Percentiles rank a stretch among this genome's conserved stretches.
Evolutionary conservation across 23 tunicate species (phyloP).

Genomic region (Trididemnum nubilum): DNA sequence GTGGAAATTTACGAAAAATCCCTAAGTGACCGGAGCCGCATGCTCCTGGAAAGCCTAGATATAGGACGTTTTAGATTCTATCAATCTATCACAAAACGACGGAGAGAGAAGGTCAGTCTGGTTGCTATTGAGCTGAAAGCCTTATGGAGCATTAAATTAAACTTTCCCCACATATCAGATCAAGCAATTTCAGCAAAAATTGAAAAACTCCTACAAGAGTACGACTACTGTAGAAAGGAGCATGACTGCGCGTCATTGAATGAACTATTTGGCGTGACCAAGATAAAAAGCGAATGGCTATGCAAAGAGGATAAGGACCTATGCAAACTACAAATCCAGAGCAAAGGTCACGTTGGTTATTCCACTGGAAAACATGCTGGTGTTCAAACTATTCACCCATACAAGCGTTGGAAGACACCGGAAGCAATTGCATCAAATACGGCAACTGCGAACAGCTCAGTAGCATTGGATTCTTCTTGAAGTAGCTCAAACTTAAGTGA

Average conservation of each 20-base stretch:
- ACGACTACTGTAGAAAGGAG: constrained; percentile 13
- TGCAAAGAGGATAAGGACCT: constrained; percentile 16
- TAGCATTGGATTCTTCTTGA: background rate
- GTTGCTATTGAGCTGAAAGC: constrained; percentile 15
- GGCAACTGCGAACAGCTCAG: background rate
- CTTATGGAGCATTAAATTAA: constrained; percentile 14
- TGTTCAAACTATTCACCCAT: background rate
- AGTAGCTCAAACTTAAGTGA: background rate
- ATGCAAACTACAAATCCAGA: constrained; percentile 13
- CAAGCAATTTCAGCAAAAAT: constrained; percentile 8
- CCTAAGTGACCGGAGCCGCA: constrained; percentile 17
- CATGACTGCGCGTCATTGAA: constrained; percentile 3
- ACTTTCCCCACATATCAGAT: constrained; percentile 1
- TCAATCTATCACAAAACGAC: constrained; percentile 1
- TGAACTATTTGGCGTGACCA: constrained; percentile 26
- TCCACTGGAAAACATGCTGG: background rate
- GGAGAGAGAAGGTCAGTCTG: constrained; percentile 9
- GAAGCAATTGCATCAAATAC: background rate
- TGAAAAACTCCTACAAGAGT: constrained; percentile 9
- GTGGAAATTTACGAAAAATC: background rate
- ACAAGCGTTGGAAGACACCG: background rate
- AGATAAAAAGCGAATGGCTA: constrained; percentile 5
- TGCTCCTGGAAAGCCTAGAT: constrained; percentile 2
- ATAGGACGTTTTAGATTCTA: constrained; percentile 8
- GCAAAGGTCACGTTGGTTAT: constrained; percentile 7